Percentiles rank a stretch among this genome's conserved stretches.
Conservation (phyloP, 2,797 vertebrate genomes). For the Muraenolepis orangiensis region DNA sequence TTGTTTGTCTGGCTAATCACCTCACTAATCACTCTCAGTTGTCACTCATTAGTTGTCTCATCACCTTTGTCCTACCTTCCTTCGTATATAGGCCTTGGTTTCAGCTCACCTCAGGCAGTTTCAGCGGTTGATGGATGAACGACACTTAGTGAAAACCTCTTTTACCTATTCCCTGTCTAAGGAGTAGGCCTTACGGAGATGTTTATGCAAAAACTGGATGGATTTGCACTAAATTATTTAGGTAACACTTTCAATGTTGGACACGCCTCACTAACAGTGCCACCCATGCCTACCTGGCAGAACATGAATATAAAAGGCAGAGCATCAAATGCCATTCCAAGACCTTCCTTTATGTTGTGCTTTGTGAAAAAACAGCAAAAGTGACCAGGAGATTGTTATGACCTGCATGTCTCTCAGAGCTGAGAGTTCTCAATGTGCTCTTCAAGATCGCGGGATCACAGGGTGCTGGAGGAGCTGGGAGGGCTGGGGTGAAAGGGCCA, state of each 20-base stretch:
- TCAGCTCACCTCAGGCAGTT: neutral
- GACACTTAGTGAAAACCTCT: neutral
- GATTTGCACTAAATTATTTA: neutral
- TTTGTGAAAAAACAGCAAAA: neutral
- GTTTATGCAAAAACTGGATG: no score
- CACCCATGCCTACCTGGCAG: neutral
- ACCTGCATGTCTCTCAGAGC: neutral
- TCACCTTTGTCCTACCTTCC: neutral
- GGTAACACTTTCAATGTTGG: no score
- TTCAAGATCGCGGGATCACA: neutral
- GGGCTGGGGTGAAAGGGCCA: slow-evolving; percentile 7
- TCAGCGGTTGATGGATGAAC: neutral
- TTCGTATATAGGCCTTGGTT: neutral
- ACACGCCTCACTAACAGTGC: neutral
- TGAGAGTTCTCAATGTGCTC: neutral
- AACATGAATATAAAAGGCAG: neutral
- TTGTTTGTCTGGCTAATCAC: neutral
- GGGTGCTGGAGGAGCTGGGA: neutral
- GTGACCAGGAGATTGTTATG: neutral
- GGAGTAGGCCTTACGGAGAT: no score
- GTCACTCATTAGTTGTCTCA: neutral
- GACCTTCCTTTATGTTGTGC: neutral
- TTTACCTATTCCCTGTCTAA: neutral
- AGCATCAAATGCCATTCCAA: neutral
- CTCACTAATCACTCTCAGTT: neutral